Base-by-base conservation (phyloP, 1,140 invertebrate species). In the Trialeurodes vaporariorum region DNA sequence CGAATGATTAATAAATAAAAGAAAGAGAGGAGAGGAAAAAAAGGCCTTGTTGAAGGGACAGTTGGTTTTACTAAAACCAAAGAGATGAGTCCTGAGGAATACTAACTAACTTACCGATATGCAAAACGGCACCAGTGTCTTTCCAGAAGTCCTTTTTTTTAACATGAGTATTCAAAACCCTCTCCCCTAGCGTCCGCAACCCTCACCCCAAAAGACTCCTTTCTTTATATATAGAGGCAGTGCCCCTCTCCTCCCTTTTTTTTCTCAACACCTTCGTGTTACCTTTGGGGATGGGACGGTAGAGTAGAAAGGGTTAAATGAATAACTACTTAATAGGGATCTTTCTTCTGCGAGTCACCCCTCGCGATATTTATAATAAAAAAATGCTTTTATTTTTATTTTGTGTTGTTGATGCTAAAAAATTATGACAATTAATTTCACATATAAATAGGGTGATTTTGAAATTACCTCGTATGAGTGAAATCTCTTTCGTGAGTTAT, bases 1-100 rank as follows among this genome's bases (percentile, higher is more conserved):
- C n/a, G 34, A 49, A 49, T 49, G 34, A 49, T 49, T 49, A 49
- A 49, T 49, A 49, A 49, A 49, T 49, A 49, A 49, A 49, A n/a
- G n/a, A n/a, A n/a, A n/a, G n/a, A n/a, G n/a, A n/a, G n/a, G n/a
- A n/a, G n/a, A n/a, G n/a, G n/a, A n/a, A 49, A 49, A 49, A 49
- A 49, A 49, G 34, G 5, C 34, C 34, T 49, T 17, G 34, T 49
- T 17, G 34, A 5, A 49, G 34, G 34, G 34, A 49, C 34, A 49
- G 34, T 49, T 49, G 34, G 34, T 49, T 49, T 49, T 49, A 49
- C 34, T 49, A 49, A 49, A 49, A 49, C 34, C 34, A 49, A 49
- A 49, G 34, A 49, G 34, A 49, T 49, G 34, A 49, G 34, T 49
- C 34, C 34, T n/a, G n/a, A n/a, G 34, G 34, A 49, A 49, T 49